A percentile compares a stretch with the other conserved stretches of the same genome.
phyloP scores from a whole-genome alignment of 1,140 invertebrate genomes.

The Lordiphosa mommai region DNA sequence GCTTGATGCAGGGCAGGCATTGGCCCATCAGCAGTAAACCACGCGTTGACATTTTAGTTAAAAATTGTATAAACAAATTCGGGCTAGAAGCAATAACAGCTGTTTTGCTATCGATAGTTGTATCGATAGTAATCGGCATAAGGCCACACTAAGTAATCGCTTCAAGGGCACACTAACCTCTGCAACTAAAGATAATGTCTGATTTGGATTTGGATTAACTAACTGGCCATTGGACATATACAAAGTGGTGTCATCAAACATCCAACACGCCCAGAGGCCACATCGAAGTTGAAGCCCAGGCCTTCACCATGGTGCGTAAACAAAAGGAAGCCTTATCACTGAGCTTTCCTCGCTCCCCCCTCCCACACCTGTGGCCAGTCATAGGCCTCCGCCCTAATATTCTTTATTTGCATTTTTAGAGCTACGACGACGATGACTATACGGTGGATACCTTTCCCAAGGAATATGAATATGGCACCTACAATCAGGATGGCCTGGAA shows the following conservation, averaged over 20 bases:
- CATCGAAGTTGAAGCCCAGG: not conserved
- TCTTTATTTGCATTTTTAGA: constrained; percentile 78
- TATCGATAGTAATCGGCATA: too few relatives aligned
- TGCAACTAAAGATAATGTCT: too few relatives aligned
- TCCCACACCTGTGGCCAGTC: not conserved
- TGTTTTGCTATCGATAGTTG: not conserved
- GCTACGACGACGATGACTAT: constrained; percentile 85
- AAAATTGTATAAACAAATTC: constrained; percentile 28
- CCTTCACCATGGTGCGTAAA: constrained; percentile 50
- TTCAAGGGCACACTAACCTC: too few relatives aligned
- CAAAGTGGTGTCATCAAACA: too few relatives aligned
- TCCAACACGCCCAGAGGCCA: not conserved
- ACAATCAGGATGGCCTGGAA: constrained; percentile 85
- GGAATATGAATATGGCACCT: constrained; percentile 94
- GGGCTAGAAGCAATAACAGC: not conserved
- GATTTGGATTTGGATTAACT: too few relatives aligned
- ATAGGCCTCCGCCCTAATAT: not conserved
- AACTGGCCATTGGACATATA: too few relatives aligned
- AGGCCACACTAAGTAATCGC: too few relatives aligned
- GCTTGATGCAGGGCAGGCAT: constrained; percentile 86
- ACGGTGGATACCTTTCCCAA: constrained; percentile 91
- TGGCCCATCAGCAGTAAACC: constrained; percentile 83
- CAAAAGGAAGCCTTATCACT: constrained; percentile 58
- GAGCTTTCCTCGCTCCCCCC: constrained; percentile 2
- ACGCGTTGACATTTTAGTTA: constrained; percentile 41